Conservation (phyloP, 2,113 vertebrate genomes). For the Neofelis nebulosa region DNA sequence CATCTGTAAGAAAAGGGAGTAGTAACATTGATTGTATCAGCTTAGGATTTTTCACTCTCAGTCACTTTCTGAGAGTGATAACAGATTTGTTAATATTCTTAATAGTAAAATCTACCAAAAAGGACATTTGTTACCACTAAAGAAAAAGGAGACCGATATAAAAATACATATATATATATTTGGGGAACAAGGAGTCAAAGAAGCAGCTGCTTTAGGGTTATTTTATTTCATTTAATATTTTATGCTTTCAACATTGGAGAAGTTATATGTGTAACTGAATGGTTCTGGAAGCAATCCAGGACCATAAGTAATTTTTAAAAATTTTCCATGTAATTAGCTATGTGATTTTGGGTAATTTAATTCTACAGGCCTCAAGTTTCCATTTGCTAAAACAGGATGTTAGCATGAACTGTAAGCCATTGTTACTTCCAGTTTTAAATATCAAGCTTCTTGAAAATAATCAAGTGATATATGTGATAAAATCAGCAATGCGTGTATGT, state of each 20-base stretch:
- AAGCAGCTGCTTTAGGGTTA: not conserved
- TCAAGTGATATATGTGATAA: not conserved
- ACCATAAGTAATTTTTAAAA: not conserved
- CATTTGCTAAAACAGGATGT: not conserved
- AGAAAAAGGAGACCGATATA: not conserved
- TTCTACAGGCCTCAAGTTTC: not conserved
- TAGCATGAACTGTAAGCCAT: not conserved
- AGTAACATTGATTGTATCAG: not conserved
- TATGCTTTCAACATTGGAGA: not conserved
- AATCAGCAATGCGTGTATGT: not conserved
- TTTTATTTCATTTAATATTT: not conserved
- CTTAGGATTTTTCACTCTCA: not conserved
- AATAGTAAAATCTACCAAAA: not conserved
- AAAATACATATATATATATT: not conserved
- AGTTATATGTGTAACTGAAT: not conserved
- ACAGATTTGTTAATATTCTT: not conserved
- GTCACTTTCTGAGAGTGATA: not conserved
- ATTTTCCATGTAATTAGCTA: not conserved
- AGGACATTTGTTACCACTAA: not conserved
- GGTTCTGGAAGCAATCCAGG: not conserved
- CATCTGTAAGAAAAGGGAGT: not conserved
- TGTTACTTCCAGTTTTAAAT: not conserved
- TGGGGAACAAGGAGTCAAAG: not conserved
- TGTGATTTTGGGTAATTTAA: not conserved
- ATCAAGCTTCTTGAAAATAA: not conserved